These are phyloP conservation scores for Dicaeum eximium DNA, from an alignment of 2,113 vertebrate genomes.

Conservation along the genomic window DNA sequence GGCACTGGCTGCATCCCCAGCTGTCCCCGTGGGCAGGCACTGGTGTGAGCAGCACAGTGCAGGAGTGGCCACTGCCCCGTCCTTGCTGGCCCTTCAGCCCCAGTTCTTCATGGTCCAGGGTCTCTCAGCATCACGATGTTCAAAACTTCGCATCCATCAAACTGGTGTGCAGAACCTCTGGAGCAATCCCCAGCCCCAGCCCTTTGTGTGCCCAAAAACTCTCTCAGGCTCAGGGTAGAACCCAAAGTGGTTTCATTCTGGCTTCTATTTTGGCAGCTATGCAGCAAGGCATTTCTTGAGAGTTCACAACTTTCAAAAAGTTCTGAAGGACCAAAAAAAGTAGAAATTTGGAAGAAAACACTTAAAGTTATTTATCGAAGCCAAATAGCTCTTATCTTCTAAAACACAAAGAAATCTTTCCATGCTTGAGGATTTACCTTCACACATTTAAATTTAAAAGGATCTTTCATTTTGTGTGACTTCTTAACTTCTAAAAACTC, in stretches of 20 bases:
- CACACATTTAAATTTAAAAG: neutral
- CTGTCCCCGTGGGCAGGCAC: accelerated
- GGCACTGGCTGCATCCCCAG: neutral
- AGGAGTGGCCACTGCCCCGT: accelerated
- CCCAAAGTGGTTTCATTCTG: neutral
- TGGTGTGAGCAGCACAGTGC: accelerated
- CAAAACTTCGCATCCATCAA: neutral
- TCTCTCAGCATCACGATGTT: too few species aligned
- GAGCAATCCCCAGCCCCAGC: neutral
- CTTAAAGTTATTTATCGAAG: constrained; percentile 36
- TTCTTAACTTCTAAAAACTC: neutral
- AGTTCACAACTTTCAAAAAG: neutral
- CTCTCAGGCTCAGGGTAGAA: neutral
- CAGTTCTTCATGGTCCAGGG: neutral
- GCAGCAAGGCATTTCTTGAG: constrained; percentile 20
- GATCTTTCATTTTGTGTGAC: neutral
- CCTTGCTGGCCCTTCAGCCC: neutral
- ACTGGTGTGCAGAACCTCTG: neutral
- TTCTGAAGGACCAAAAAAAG: neutral
- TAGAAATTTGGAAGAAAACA: neutral
- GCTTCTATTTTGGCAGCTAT: constrained; percentile 17
- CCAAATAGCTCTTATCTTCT: constrained; percentile 19
- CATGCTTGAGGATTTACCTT: constrained; percentile 20
- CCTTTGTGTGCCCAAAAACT: neutral
- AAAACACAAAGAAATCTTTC: constrained; percentile 29